Base-by-base conservation (phyloP, 2,888 invertebrate genomes). In the Ophion slaviceki region DNA sequence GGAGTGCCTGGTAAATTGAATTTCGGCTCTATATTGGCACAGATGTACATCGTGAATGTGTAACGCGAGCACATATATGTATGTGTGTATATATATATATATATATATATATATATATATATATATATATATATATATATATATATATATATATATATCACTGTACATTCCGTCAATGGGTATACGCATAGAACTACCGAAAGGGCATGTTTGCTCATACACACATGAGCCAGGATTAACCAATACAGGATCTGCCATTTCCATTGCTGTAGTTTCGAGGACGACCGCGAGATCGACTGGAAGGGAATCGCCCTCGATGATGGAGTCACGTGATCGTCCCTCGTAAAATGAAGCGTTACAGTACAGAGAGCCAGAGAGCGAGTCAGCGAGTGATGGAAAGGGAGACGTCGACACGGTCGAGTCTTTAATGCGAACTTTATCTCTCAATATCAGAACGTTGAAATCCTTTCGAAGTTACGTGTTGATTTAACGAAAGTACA, bases 281-380 rank as follows among this genome's bases (percentile, higher is more conserved):
- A 82, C 71, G 81, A 82, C 79, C 75, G 76, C 79, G 70, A 80
- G 82, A 82, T 79, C 82, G 85, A 82, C 79, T 82, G 79, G 79
- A 85, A 82, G 79, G 79, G 75, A 82, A 82, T 85, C 77, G 61
- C 61, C 53, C 79, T 71, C 75, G 79, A 71, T 71, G 82, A 82
- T 79, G 79, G 66, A 75, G 45, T 85, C 75, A 82, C 78, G 53
- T 66, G 70, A 85, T 75, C 81, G 64, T 74, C 45, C n/a, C 64
- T 70, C 78, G 79, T 85, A 79, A 85, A 79, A 64, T 75, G 85
- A 85, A 82, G 79, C 82, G 70, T 79, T 61, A 74, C 40, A 62
- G 45, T 61, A 70, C 17, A 59, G 71, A 66, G 75, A 40, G 36
- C 7, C 8, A 36, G 11, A 36, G 20, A 20, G n/a, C 45, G 45